Evolutionary conservation across 2,888 invertebrate species (phyloP).

Genomic region (Autographa gamma): DNA sequence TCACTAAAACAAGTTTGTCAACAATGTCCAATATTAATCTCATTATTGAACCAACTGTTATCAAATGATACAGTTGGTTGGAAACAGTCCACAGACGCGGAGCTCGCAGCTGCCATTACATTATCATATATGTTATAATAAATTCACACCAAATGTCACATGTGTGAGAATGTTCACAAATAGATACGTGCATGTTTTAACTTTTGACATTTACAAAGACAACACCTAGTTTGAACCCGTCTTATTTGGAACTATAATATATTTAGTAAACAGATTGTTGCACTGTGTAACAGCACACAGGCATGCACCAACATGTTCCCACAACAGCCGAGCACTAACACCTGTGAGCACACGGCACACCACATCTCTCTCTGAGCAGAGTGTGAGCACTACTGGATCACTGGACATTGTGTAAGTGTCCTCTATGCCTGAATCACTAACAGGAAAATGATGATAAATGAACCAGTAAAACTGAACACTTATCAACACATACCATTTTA

Average conservation of each 20-base stretch:
- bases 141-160: slow-evolving; percentile 17
- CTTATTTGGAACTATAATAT: neutral
- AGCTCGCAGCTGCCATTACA: neutral
- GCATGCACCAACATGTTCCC: neutral
- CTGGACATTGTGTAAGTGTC: neutral
- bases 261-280: neutral
- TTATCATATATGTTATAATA: neutral
- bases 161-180: neutral
- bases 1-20: slow-evolving; percentile 9
- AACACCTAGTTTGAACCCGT: slow-evolving; percentile 6
- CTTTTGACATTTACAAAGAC: neutral
- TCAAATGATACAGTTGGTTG: neutral
- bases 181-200: slow-evolving; percentile 10
- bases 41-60: slow-evolving; percentile 8
- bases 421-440: slow-evolving; percentile 1
- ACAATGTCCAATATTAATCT: neutral
- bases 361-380: neutral
- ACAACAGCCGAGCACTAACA: neutral
- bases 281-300: neutral
- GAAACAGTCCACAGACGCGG: neutral
- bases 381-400: neutral
- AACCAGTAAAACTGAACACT: neutral
- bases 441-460: slow-evolving; percentile 1
- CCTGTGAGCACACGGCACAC: neutral
- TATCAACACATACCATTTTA: neutral